Evolutionary conservation across 2,888 invertebrate species (phyloP).

Genomic region (Argynnis bischoffii): DNA sequence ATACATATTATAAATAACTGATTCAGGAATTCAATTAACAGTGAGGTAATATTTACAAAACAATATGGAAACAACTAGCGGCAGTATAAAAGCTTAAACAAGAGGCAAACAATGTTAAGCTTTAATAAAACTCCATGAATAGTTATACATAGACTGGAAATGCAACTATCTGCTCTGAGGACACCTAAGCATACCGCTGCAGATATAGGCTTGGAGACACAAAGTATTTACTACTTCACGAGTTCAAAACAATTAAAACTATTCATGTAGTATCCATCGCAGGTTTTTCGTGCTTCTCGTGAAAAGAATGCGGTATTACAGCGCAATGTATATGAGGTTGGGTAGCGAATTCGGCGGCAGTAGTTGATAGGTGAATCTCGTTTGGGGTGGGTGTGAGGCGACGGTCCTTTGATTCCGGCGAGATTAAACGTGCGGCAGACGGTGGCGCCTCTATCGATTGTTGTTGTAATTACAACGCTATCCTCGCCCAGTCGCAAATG

Average conservation of each 20-base stretch:
- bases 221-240: slow-evolving; percentile 61
- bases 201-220: slow-evolving; percentile 77
- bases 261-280: slow-evolving; percentile 50
- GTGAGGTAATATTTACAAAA: slow-evolving; percentile 46
- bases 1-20: slow-evolving; percentile 41
- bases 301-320: not conserved
- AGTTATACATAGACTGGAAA: slow-evolving; percentile 71
- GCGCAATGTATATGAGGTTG: slow-evolving; percentile 50
- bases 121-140: slow-evolving; percentile 72
- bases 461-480: slow-evolving; percentile 82
- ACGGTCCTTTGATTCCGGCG: slow-evolving; percentile 80
- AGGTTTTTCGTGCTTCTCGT: slow-evolving; percentile 8
- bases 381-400: slow-evolving; percentile 73
- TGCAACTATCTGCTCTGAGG: slow-evolving; percentile 76
- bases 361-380: slow-evolving; percentile 56
- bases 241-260: slow-evolving; percentile 54
- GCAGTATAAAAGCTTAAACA: slow-evolving; percentile 49
- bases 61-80: slow-evolving; percentile 48
- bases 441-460: slow-evolving; percentile 83
- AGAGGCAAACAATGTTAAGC: slow-evolving; percentile 64
- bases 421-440: slow-evolving; percentile 83
- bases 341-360: slow-evolving; percentile 43
- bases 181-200: slow-evolving; percentile 72
- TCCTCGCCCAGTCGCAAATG: slow-evolving; percentile 82
- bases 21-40: slow-evolving; percentile 44